These are phyloP conservation scores for Plagodis dolabraria DNA, from an alignment of 2,888 invertebrate species.

Conservation along the genomic window DNA sequence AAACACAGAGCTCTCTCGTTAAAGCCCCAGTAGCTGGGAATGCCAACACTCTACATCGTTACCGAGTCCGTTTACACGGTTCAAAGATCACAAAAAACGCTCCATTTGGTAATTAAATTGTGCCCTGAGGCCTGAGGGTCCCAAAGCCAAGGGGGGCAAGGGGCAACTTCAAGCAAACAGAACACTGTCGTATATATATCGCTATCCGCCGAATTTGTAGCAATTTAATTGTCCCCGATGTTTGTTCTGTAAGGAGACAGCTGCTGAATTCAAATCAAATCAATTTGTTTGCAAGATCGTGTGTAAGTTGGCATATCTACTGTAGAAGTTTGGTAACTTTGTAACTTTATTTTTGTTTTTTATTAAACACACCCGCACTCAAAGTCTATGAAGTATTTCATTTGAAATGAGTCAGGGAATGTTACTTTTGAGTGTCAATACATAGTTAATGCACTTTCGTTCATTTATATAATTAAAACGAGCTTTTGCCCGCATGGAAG, in stretches of 20 bases:
- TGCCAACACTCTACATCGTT: constrained; percentile 38
- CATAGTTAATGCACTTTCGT: too few relatives aligned
- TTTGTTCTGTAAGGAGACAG: constrained; percentile 20
- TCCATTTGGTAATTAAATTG: constrained; percentile 81
- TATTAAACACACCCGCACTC: too few relatives aligned
- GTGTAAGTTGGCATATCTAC: too few relatives aligned
- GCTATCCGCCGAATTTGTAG: constrained; percentile 56
- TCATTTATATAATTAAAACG: too few relatives aligned
- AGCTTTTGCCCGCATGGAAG: too few relatives aligned
- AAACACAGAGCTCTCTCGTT: neutral
- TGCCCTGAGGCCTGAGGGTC: constrained; percentile 47
- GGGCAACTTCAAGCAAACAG: constrained; percentile 68
- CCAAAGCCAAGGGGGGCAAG: constrained; percentile 28
- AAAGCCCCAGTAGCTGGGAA: neutral
- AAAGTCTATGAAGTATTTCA: too few relatives aligned
- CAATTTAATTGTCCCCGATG: constrained; percentile 45
- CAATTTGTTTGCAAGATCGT: too few relatives aligned
- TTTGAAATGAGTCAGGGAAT: too few relatives aligned
- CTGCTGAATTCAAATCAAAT: constrained; percentile 3
- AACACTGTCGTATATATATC: constrained; percentile 39
- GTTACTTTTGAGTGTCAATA: too few relatives aligned
- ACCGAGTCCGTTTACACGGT: constrained; percentile 52
- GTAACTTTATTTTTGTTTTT: too few relatives aligned
- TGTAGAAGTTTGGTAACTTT: too few relatives aligned
- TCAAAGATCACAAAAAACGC: constrained; percentile 69